Conservation (phyloP, 2,888 invertebrate species). For the Lapara coniferarum region DNA sequence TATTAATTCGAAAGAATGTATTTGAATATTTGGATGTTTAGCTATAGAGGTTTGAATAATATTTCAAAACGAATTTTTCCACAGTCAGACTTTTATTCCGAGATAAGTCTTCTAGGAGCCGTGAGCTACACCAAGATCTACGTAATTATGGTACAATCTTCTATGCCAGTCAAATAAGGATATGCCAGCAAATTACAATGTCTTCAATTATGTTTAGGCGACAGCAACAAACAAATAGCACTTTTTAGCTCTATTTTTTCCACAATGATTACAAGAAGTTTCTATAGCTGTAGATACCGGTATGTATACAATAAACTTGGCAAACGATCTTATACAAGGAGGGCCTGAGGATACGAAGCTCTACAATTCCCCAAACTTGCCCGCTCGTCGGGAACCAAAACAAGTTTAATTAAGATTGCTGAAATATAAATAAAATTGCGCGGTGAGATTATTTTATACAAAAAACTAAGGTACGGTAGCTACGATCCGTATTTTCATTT, state of each 20-base stretch:
- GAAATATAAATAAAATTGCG: background rate
- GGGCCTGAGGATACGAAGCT: constrained; percentile 1
- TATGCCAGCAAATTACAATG: background rate
- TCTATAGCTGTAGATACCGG: background rate
- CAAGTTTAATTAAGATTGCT: constrained; percentile 23
- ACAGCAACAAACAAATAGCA: background rate
- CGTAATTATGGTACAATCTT: no score
- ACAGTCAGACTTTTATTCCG: no score
- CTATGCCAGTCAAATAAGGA: no score
- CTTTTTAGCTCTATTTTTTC: background rate
- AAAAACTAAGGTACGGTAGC: background rate
- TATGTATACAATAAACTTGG: constrained; percentile 2
- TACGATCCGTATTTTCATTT: background rate
- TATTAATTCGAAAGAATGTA: no score
- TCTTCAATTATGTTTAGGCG: background rate
- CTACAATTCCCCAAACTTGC: constrained; percentile 25
- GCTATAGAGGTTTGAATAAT: no score
- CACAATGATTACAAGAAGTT: background rate
- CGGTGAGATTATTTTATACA: background rate
- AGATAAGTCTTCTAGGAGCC: no score
- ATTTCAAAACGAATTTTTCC: no score
- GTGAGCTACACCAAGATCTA: no score
- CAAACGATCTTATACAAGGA: constrained; percentile 16
- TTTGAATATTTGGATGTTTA: no score
- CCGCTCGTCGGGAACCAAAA: constrained; percentile 29